These are phyloP conservation scores for Ahaetulla prasina DNA, from an alignment of 2,113 vertebrate genomes.

Conservation along the genomic window DNA sequence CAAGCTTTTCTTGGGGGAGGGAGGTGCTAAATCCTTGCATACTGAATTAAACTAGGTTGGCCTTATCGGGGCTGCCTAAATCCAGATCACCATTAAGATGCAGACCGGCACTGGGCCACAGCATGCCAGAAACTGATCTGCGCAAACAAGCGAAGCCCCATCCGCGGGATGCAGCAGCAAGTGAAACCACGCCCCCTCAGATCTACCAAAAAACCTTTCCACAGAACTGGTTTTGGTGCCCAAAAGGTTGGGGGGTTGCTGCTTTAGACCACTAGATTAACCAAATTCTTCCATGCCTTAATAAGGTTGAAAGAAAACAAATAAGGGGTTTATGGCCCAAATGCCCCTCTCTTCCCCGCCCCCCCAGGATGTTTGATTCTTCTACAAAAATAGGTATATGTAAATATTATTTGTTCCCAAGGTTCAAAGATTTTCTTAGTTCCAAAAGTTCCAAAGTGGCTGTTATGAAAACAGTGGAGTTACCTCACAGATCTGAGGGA, in stretches of 20 bases:
- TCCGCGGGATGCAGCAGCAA: too few relatives aligned
- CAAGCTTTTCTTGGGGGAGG: neutral
- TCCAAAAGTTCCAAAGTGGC: neutral
- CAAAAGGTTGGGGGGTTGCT: too few relatives aligned
- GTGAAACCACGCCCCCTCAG: too few relatives aligned
- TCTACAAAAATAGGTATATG: neutral
- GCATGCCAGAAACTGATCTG: too few relatives aligned
- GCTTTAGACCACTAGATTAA: neutral
- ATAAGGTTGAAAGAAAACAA: neutral
- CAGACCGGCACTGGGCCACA: too few relatives aligned
- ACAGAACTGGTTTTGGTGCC: too few relatives aligned
- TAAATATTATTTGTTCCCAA: neutral
- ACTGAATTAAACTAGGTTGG: neutral
- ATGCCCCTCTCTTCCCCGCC: neutral
- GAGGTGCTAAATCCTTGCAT: neutral
- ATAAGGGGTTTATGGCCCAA: neutral
- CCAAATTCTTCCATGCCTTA: neutral
- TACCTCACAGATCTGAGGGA: neutral
- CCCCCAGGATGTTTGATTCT: neutral
- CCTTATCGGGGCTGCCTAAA: neutral
- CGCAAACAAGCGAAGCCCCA: too few relatives aligned
- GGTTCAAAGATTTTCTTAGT: neutral
- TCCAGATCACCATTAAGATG: neutral
- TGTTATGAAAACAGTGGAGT: neutral
- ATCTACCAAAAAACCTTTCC: too few relatives aligned